Base-by-base conservation (phyloP, 2,888 invertebrate genomes). In the Nowickia ferox region DNA sequence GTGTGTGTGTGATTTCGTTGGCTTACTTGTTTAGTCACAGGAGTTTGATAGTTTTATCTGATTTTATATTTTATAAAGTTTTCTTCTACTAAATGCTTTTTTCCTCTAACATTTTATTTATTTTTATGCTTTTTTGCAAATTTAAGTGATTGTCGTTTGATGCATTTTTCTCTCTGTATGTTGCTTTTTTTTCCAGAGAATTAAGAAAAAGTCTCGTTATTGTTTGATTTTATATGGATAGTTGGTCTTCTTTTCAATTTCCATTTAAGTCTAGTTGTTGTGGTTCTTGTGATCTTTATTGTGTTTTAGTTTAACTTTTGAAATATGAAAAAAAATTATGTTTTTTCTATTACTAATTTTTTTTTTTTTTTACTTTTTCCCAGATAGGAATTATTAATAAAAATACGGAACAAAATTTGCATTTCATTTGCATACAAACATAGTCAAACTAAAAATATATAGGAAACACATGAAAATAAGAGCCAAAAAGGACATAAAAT, bases 11-110 rank as follows among this genome's bases (percentile, higher is more conserved):
- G 44, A 71, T 66, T 77, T 72, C 72, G 9, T 84, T 74, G 72
- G 19, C 57, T 83, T 76, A 79, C 75, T 83, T 86, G 76, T 83
- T 83, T 83, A 75, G 78, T 86, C 79, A 83, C 78, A 61, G 61
- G 71, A 76, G 71, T 79, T 78, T 76, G 78, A 76, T 78, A 83
- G 79, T 79, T 86, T 86, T 86, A 86, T 86, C 86, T 83, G 86
- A 86, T 86, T 75, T 78, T 44, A 66, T 76, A 72, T 72, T 68
- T 53, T 42, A 72, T 77, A 57, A 11, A 72, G 30, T 71, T 74
- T 77, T 81, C 65, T 71, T 59, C 38, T 68, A 59, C 13, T 17
- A 61, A 59, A n/a, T 71, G 17, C 40, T 55, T 68, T 17, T 68
- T 66, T 77, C 61, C 38, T 75, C 10, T 72, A 11, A 17, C 9